phyloP scores from a whole-genome alignment of 2,113 vertebrate species.

The Seriola aureovittata region DNA sequence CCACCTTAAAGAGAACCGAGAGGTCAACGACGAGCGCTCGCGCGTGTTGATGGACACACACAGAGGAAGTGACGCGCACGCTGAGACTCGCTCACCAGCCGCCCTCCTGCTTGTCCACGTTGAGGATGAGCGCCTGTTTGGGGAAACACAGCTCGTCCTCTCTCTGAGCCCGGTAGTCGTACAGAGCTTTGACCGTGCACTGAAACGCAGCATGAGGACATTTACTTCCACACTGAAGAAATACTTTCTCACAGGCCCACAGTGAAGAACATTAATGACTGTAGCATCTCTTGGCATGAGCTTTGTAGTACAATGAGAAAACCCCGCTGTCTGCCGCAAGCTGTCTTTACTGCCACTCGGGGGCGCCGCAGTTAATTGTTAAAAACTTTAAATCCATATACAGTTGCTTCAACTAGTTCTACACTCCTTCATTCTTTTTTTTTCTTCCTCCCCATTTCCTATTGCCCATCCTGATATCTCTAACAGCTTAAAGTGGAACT shows the following conservation, averaged over 20 bases:
- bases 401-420: too few relatives aligned
- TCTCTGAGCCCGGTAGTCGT: constrained; percentile 90
- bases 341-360: background rate
- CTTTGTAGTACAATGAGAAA: too few relatives aligned
- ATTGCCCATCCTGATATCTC: too few relatives aligned
- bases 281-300: too few relatives aligned
- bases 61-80: background rate
- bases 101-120: constrained; percentile 90
- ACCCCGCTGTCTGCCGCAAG: too few relatives aligned
- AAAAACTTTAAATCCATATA: too few relatives aligned
- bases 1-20: constrained; percentile 66
- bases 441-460: too few relatives aligned
- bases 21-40: background rate
- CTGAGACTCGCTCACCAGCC: constrained; percentile 85
- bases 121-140: constrained; percentile 91
- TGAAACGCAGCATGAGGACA: constrained; percentile 48
- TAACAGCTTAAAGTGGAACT: too few relatives aligned
- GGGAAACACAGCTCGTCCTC: constrained; percentile 92
- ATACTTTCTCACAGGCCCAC: too few relatives aligned
- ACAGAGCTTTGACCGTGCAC: constrained; percentile 91
- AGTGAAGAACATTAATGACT: too few relatives aligned
- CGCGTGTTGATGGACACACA: background rate
- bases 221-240: background rate
- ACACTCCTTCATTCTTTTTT: too few relatives aligned
- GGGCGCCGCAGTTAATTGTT: background rate